Conservation (phyloP, 2,113 vertebrate genomes). For the Ivindomyrus marchei region DNA sequence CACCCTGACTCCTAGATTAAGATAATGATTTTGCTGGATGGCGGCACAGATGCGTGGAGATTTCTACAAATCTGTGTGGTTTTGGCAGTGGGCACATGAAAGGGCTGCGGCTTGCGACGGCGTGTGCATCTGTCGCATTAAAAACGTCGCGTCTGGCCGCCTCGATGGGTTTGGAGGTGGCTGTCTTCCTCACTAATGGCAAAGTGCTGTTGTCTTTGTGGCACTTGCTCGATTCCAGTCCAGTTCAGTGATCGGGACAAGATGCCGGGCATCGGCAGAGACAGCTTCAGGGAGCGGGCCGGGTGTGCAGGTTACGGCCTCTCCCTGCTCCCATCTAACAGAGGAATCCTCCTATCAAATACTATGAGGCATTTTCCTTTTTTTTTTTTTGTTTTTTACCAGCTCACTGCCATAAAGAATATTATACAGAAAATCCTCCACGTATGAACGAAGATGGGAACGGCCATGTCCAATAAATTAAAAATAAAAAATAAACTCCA, state of each 20-base stretch:
- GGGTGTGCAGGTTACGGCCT: neutral
- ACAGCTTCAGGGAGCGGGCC: too few relatives aligned
- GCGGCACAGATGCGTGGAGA: conserved; percentile 32
- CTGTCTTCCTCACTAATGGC: neutral
- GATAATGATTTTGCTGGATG: conserved; percentile 58
- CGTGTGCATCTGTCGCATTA: neutral
- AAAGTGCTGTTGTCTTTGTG: neutral
- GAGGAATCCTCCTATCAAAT: conserved; percentile 11
- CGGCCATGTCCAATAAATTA: neutral
- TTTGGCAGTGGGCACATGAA: conserved; percentile 9
- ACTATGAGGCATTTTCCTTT: conserved; percentile 41
- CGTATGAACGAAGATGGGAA: neutral
- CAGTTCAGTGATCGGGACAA: neutral
- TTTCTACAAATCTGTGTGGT: conserved; percentile 22
- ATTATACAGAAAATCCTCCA: neutral
- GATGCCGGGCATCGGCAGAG: neutral
- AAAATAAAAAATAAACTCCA: neutral
- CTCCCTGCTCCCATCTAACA: neutral
- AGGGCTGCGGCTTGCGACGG: neutral
- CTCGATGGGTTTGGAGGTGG: neutral
- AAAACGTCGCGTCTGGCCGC: neutral
- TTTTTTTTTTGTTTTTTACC: conserved; percentile 21
- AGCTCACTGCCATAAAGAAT: neutral
- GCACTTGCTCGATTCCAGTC: too few relatives aligned
- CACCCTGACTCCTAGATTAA: conserved; percentile 65